Evolutionary conservation across 2,113 vertebrate genomes (phyloP), one percentile per base, ranked within the genome.

Genomic region (Thamnophis sirtalis): DNA sequence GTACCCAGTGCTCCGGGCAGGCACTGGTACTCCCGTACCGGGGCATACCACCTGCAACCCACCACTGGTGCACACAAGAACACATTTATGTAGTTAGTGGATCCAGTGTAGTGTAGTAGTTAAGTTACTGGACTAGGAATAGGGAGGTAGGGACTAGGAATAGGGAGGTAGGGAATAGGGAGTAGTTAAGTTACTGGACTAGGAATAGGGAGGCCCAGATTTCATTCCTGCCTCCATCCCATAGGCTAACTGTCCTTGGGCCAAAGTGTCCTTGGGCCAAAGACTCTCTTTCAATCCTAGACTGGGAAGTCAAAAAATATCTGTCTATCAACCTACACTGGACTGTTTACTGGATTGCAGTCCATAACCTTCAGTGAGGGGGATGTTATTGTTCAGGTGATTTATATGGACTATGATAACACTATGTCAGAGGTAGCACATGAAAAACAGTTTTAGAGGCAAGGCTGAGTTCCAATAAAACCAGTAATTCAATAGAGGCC

Each of bases 401-500:
- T 33, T 73, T 33, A 73, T 33, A 33, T 33, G 68, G n/a, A n/a
- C 68, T 17, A 73, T 33, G n/a, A 73, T 33, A 73, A 73, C n/a
- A 73, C 68, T 91, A 93, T 94, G 73, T 55, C 93, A 95, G 92
- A 49, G 8, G 55, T 33, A 92, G 50, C 91, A 90, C 95, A 93
- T 63, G 92, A 93, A 95, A 97, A 97, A 96, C 89, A 93, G 96
- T 97, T 95, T 96, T 96, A 95, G 96, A 96, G 95, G 93, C 95
- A 97, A 97, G 94, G 91, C 92, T 96, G 96, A 95, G 96, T 97
- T 97, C 95, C 94, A 96, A 94, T 96, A 94, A 97, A 95, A 58
- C 89, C 87, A 87, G 90, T 95, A 95, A 93, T 96, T 95, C 94
- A 93, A 94, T 89, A 89, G 88, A 93, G 93, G 51, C 92, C 92